Base-by-base conservation (phyloP, 92 coral and sea anemone genomes). In the Pocillopora meandrina region DNA sequence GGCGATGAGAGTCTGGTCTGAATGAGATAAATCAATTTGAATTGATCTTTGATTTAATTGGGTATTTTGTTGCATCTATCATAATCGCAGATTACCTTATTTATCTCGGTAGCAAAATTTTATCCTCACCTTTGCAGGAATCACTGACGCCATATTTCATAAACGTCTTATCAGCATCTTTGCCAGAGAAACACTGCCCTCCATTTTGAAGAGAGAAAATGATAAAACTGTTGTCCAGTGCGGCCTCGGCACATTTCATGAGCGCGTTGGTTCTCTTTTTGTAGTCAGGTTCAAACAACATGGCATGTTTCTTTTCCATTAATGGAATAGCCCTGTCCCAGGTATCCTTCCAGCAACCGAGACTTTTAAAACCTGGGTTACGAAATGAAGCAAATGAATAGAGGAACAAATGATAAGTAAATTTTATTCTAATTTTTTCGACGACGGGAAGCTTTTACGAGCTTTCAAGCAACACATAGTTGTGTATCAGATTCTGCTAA, bases 331-430 rank as follows among this genome's bases (percentile, higher is more conserved):
- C 93, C 42, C 98, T 90, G 35, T 89, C 93, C 93, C 98, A 90
- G 12, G 93, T 89, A 76, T 97, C 99, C 61, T 87, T 93, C 99
- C 99, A 97, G 75, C 99, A 96, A 34, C 99, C 99, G 36, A 90
- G 81, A 82, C 99, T 96, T 63, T 96, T 93, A 83, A 94, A 96
- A 76, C 86, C 99, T 96, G 76, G 5, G 57, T 77, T 52, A 23
- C 47, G 56, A 52, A 18, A 7, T 1, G 34, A 17, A 42, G 52
- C 52, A 42, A 42, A 42, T 42, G 4, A 42, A 7, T 7, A 42
- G 52, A 42, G 52, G 52, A 42, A 42, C 52, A 42, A 42, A 42
- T 42, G 8, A 42, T 0, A 42, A 42, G 52, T 0, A 42, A 42
- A 7, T 42, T 0, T 42, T 42, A 42, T 42, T 0, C 31, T 26